Evolutionary conservation across 2,888 invertebrate genomes (phyloP).

Genomic region (Athalia circularis): DNA sequence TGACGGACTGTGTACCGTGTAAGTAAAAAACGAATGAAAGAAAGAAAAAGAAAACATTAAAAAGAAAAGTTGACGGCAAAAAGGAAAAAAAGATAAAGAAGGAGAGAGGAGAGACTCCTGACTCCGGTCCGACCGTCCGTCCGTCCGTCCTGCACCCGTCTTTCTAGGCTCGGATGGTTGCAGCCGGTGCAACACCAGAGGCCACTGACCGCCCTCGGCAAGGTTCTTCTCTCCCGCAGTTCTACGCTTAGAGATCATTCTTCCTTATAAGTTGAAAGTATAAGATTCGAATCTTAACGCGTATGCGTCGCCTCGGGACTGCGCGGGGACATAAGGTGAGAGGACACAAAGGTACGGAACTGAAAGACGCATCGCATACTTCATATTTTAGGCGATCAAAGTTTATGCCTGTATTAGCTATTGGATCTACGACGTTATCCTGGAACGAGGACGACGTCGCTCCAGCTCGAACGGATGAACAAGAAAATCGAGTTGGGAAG

Average conservation of each 20-base stretch:
- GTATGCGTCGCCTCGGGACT: too few species aligned
- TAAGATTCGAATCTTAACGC: too few species aligned
- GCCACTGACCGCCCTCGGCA: constrained; percentile 74
- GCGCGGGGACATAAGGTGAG: too few species aligned
- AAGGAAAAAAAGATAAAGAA: background rate
- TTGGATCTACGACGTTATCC: too few species aligned
- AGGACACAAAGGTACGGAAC: too few species aligned
- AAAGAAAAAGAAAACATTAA: background rate
- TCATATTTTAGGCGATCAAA: too few species aligned
- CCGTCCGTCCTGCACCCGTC: constrained; percentile 15
- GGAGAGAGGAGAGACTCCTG: constrained; percentile 13
- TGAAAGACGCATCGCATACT: too few species aligned
- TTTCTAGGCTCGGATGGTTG: constrained; percentile 31
- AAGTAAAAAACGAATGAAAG: background rate
- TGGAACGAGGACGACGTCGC: too few species aligned
- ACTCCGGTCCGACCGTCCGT: constrained; percentile 9
- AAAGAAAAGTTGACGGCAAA: background rate
- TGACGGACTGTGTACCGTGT: too few species aligned
- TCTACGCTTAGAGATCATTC: constrained; percentile 10
- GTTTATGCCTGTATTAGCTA: too few species aligned
- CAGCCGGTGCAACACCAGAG: constrained; percentile 63
- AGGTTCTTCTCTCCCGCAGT: constrained; percentile 63
- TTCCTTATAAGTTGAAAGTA: background rate
- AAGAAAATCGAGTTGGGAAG: too few species aligned
- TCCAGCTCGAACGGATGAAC: too few species aligned